Evolutionary conservation across 2,888 invertebrate species (phyloP).

Genomic region (Anagyrus pseudococci): DNA sequence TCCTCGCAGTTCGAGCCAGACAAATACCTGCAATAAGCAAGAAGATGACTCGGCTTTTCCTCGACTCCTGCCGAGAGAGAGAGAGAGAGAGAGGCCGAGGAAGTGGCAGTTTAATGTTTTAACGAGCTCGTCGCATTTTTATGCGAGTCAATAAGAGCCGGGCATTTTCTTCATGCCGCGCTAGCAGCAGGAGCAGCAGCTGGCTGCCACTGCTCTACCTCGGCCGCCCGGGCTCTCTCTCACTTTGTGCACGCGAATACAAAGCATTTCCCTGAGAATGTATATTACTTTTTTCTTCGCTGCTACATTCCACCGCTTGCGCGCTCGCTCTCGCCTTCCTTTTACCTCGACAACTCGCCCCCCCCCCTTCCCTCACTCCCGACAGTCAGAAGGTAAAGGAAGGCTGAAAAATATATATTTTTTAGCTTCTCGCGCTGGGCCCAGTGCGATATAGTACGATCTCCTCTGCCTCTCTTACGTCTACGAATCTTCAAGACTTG

Average conservation of each 20-base stretch:
- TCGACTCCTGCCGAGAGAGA: not conserved
- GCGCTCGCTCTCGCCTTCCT: too few relatives aligned
- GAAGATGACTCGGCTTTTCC: not conserved
- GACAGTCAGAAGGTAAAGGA: too few relatives aligned
- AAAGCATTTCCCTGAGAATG: slow-evolving; percentile 24
- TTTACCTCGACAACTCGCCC: not conserved
- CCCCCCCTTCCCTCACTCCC: not conserved
- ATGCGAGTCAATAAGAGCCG: slow-evolving; percentile 30
- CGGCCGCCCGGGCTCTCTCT: too few relatives aligned
- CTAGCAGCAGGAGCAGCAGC: not conserved
- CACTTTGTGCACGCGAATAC: slow-evolving; percentile 23
- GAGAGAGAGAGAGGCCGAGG: too few relatives aligned
- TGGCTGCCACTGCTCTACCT: not conserved
- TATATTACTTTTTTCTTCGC: slow-evolving; percentile 20
- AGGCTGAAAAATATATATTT: slow-evolving; percentile 18
- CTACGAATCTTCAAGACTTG: too few relatives aligned
- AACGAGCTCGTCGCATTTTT: slow-evolving; percentile 33
- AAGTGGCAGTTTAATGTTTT: slow-evolving; percentile 35
- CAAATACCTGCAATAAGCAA: slow-evolving; percentile 12
- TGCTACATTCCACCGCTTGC: slow-evolving; percentile 1
- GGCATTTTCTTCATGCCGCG: slow-evolving; percentile 8
- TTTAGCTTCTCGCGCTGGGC: slow-evolving; percentile 5
- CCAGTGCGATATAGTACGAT: too few relatives aligned
- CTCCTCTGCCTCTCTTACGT: too few relatives aligned
- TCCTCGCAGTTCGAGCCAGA: slow-evolving; percentile 8